Base-by-base conservation (phyloP, 2,113 vertebrate genomes). In the Melanocharis versteri region DNA sequence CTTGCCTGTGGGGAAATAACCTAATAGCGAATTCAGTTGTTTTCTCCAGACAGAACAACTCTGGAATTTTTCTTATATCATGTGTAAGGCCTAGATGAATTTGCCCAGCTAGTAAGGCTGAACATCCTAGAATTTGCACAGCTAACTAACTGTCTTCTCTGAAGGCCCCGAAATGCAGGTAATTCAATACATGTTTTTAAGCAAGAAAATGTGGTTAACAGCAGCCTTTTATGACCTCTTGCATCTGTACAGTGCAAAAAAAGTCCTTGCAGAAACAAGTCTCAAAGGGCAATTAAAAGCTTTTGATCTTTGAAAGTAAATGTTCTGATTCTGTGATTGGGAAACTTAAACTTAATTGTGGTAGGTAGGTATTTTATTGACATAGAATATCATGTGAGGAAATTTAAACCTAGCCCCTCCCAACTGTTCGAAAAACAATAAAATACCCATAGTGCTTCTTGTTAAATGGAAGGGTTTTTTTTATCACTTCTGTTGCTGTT, bases 221-320 rank as follows among this genome's bases (percentile, higher is more conserved):
- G 47, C 70, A 83, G 64, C 47, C 37, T 80, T 81, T 73, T 76
- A 69, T 81, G 72, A 87, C 72, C 53, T 31, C 60, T 47, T 86
- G 56, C 33, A 65, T 89, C 16, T 81, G 19, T 33, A 20, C 39
- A 53, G 23, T 8, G 13, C 15, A 44, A 10, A 78, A 53, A 72
- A 79, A 48, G 17, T 70, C 50, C 54, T 90, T 87, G 83, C 72
- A 78, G 73, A 80, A 85, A 42, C 68, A 78, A 78, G 68, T 69
- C 24, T 83, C 50, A 53, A 77, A 73, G 51, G 58, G 18, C 35
- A 69, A 58, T 83, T 64, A 48, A 45, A 88, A 69, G 20, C 40
- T 44, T 72, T 68, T 83, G 40, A 60, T 80, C 62, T 80, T 83
- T 57, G 54, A 64, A 78, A 78, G 26, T 30, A 26, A 65, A 57